phyloP scores from a whole-genome alignment of 2,888 invertebrate genomes.

The Thecophora atra region DNA sequence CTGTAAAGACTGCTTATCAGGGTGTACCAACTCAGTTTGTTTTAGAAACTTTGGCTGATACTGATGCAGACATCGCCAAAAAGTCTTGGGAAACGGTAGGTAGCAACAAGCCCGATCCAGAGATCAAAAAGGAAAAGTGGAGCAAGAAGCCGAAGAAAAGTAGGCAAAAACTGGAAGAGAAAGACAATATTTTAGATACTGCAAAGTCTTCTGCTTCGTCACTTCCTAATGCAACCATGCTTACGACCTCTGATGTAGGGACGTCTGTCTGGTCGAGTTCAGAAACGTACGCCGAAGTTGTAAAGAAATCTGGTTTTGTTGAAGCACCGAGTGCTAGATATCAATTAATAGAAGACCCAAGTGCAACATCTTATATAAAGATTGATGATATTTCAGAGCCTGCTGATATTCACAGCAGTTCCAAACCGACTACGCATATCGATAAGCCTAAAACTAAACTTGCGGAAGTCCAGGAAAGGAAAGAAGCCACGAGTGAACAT shows the following conservation, averaged over 20 bases:
- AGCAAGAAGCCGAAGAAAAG: constrained; percentile 19
- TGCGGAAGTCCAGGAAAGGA: constrained; percentile 20
- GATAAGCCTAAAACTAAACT: background rate
- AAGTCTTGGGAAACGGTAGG: constrained; percentile 27
- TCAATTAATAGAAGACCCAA: constrained; percentile 31
- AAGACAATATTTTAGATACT: background rate
- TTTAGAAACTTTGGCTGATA: too few species aligned
- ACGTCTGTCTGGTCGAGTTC: constrained; percentile 56
- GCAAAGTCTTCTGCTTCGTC: background rate
- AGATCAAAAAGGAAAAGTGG: constrained; percentile 28
- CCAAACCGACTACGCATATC: background rate
- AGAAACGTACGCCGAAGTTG: constrained; percentile 63
- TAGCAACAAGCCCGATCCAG: constrained; percentile 24
- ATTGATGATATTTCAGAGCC: too few species aligned
- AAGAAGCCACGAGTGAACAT: constrained; percentile 32
- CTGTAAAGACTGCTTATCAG: background rate
- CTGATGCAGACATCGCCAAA: background rate
- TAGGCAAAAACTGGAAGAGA: constrained; percentile 5
- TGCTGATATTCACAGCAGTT: too few species aligned
- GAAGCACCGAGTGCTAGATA: constrained; percentile 53
- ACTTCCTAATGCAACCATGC: background rate
- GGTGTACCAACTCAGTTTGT: background rate
- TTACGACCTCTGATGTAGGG: constrained; percentile 34
- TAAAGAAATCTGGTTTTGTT: constrained; percentile 56
- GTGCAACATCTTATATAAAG: too few species aligned